phyloP scores from a whole-genome alignment of 2,113 vertebrate species.

The Rhinopomastus cyanomelas region DNA sequence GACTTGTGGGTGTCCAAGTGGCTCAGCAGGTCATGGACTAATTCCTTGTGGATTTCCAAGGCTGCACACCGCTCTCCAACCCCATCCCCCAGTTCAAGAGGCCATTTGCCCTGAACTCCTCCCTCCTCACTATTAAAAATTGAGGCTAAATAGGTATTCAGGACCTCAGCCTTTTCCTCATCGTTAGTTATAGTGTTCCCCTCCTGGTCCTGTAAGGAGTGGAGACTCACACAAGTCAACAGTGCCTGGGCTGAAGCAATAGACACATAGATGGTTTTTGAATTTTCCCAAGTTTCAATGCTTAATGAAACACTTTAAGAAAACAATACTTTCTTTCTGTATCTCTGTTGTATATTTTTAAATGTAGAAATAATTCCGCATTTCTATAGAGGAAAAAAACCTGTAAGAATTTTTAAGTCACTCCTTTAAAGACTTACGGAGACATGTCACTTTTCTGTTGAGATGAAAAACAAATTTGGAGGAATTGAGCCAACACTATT shows the following conservation, averaged over 20 bases:
- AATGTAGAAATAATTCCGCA: neutral
- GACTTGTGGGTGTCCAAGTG: too few species aligned
- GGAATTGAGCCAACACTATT: neutral
- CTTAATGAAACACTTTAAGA: neutral
- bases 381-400: neutral
- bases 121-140: too few species aligned
- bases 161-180: too few species aligned
- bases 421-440: neutral
- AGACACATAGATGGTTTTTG: neutral
- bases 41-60: too few species aligned
- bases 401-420: neutral
- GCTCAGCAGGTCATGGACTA: too few species aligned
- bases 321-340: neutral
- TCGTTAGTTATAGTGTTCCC: too few species aligned
- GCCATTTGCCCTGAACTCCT: too few species aligned
- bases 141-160: too few species aligned
- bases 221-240: rapidly evolving
- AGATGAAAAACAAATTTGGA: neutral
- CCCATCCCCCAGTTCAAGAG: too few species aligned
- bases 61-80: too few species aligned
- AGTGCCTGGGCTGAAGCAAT: neutral
- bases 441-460: neutral
- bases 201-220: too few species aligned
- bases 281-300: neutral
- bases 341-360: neutral